phyloP scores from a whole-genome alignment of 1,140 invertebrate species.

The Camponotus floridanus region DNA sequence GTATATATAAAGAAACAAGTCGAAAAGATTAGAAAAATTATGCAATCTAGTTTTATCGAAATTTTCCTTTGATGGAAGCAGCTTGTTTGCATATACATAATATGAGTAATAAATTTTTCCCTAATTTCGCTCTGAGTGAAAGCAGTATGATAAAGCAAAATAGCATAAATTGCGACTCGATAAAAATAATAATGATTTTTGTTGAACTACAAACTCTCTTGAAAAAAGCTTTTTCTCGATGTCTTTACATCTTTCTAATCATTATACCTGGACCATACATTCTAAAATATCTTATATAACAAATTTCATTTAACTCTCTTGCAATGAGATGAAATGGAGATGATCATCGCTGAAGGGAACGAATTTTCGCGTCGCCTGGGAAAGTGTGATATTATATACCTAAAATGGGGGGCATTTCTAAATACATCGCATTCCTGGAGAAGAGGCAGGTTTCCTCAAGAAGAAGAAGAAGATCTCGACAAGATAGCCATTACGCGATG shows the following conservation, averaged over 20 bases:
- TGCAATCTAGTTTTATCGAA: neutral
- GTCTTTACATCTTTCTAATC: neutral
- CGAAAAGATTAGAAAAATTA: neutral
- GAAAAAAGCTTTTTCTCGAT: neutral
- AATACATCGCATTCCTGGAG: neutral
- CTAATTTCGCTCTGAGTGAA: too few relatives aligned
- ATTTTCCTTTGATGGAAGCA: too few relatives aligned
- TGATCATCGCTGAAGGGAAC: neutral
- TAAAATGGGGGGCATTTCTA: neutral
- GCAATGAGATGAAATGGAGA: neutral
- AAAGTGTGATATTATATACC: conserved; percentile 24
- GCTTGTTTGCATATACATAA: too few relatives aligned
- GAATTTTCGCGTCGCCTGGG: neutral
- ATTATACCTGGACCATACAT: neutral
- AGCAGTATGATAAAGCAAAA: too few relatives aligned
- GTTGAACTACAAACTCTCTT: too few relatives aligned
- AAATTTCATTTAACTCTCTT: too few relatives aligned
- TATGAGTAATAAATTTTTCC: too few relatives aligned
- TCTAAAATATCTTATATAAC: neutral
- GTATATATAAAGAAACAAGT: too few relatives aligned
- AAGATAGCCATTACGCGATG: conserved; percentile 73
- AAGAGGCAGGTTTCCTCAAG: neutral
- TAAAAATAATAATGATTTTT: too few relatives aligned
- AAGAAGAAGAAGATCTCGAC: conserved; percentile 62
- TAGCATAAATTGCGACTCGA: too few relatives aligned